Percentiles rank a stretch among this genome's conserved stretches.
Evolutionary conservation across 2,888 invertebrate genomes (phyloP).

Genomic region (Iselma pallidipennis): DNA sequence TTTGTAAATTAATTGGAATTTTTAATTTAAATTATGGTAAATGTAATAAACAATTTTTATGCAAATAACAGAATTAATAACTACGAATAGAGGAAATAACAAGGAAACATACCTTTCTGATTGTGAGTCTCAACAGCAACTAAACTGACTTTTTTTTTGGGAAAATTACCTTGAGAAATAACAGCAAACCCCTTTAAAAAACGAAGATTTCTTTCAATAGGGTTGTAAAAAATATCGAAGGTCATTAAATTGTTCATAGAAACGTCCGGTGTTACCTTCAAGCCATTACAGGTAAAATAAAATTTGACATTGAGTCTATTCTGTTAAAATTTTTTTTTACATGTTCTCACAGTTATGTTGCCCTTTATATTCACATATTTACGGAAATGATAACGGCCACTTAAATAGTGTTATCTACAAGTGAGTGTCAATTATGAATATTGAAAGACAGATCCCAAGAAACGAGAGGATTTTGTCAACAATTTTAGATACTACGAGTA

Average conservation of each 20-base stretch:
- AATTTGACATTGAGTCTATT: slow-evolving; percentile 1
- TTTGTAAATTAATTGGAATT: no score
- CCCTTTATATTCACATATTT: no score
- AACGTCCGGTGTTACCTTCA: slow-evolving; percentile 1
- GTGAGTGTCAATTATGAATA: slow-evolving; percentile 18
- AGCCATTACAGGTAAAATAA: not conserved
- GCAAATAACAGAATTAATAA: no score
- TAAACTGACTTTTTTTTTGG: not conserved
- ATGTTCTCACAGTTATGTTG: not conserved
- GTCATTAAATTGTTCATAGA: slow-evolving; percentile 25
- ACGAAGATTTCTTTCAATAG: slow-evolving; percentile 35
- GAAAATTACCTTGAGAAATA: slow-evolving; percentile 5
- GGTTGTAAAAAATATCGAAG: slow-evolving; percentile 41
- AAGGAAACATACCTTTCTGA: not conserved
- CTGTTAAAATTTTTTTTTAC: slow-evolving; percentile 2
- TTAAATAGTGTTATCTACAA: slow-evolving; percentile 18
- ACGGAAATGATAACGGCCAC: slow-evolving; percentile 11
- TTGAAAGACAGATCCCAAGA: slow-evolving; percentile 4
- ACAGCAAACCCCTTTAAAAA: slow-evolving; percentile 39
- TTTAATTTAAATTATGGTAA: no score
- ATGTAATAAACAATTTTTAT: no score
- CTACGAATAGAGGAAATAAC: not conserved
- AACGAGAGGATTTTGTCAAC: no score
- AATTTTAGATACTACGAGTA: not conserved
- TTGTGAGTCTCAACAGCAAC: not conserved